Conservation (phyloP, 2,113 vertebrate species). For the Zosterops japonicus region DNA sequence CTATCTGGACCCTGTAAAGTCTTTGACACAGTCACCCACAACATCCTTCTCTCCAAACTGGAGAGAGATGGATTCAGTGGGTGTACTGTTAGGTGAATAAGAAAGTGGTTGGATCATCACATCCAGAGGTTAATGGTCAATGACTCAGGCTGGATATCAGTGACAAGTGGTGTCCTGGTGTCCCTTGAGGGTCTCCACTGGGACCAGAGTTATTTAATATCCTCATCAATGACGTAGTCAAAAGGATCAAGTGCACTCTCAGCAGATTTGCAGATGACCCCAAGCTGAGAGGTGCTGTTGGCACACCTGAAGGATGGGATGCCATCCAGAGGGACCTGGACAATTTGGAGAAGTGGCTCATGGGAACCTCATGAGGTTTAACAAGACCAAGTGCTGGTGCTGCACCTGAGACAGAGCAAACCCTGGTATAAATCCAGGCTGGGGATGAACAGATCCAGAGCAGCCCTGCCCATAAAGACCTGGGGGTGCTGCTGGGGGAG, state of each 20-base stretch:
- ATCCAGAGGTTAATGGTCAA: not conserved
- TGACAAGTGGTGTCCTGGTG: not conserved
- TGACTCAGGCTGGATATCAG: not conserved
- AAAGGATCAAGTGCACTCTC: fast-evolving
- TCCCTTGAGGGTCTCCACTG: not conserved
- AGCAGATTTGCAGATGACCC: not conserved
- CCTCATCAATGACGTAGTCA: not conserved
- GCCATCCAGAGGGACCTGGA: not conserved
- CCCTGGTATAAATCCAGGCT: fast-evolving
- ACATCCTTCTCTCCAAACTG: not conserved
- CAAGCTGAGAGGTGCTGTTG: not conserved
- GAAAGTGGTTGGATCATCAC: not conserved
- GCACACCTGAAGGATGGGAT: not conserved
- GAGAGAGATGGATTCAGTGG: not conserved
- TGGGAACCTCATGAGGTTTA: not conserved
- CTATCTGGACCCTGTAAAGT: not conserved
- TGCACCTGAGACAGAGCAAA: not conserved
- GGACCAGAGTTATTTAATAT: not conserved
- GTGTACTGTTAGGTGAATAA: not conserved
- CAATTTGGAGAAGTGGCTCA: not conserved
- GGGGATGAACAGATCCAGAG: not conserved
- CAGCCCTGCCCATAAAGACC: too few species aligned
- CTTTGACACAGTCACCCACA: not conserved
- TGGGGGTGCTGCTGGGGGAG: not conserved
- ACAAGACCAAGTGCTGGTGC: too few species aligned